Conservation (phyloP, 2,113 vertebrate species). For the Chaetodon trifascialis region DNA sequence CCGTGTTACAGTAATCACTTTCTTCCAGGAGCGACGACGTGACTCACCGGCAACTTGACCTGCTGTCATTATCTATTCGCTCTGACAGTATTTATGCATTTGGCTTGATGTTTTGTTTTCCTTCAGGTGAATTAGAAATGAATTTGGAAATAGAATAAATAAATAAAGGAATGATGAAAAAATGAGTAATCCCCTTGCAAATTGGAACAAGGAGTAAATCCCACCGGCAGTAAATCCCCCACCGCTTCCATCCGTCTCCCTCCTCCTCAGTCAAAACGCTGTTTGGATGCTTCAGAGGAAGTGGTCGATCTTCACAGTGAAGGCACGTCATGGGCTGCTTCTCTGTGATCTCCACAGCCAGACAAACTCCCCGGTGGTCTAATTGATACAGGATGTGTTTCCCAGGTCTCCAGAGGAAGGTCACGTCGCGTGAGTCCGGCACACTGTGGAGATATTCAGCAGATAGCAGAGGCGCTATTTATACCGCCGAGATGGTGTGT, state of each 20-base stretch:
- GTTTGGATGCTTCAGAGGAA: slow-evolving; percentile 59
- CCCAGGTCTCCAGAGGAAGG: slow-evolving; percentile 49
- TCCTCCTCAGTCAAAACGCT: slow-evolving; percentile 23
- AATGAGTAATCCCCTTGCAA: slow-evolving; percentile 74
- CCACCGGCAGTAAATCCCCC: slow-evolving; percentile 59
- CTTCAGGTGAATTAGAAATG: slow-evolving; percentile 74
- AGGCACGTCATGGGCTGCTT: slow-evolving; percentile 41
- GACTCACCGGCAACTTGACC: slow-evolving; percentile 77
- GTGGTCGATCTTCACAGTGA: slow-evolving; percentile 60
- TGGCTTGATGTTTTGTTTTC: slow-evolving; percentile 65
- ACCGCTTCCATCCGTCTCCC: slow-evolving; percentile 27
- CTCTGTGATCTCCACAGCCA: slow-evolving; percentile 50
- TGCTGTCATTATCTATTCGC: slow-evolving; percentile 67
- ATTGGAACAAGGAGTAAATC: slow-evolving; percentile 78
- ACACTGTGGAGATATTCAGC: neutral
- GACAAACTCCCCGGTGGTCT: slow-evolving; percentile 52
- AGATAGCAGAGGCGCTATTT: neutral
- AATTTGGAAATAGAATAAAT: slow-evolving; percentile 72
- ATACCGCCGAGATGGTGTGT: neutral
- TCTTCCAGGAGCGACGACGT: slow-evolving; percentile 61
- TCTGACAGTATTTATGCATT: slow-evolving; percentile 69
- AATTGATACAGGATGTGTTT: slow-evolving; percentile 61
- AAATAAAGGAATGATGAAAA: slow-evolving; percentile 72
- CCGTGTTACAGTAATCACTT: slow-evolving; percentile 75
- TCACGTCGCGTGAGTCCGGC: slow-evolving; percentile 20